phyloP scores from a whole-genome alignment of 2,888 invertebrate species.

The Cepaea hortensis region DNA sequence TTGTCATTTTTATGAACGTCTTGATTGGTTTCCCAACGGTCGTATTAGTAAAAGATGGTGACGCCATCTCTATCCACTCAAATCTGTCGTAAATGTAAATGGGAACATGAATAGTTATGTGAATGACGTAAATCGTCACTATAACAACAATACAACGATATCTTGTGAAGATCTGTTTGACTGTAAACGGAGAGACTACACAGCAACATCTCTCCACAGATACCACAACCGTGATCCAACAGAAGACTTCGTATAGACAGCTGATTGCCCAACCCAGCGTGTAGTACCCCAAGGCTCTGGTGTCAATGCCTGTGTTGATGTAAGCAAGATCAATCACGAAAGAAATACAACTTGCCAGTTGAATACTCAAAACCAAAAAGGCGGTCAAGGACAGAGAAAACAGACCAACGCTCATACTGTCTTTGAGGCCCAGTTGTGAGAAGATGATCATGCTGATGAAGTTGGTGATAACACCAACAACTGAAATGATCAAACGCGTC shows the following conservation, averaged over 20 bases:
- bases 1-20: too few relatives aligned
- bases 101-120: not conserved
- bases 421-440: slow-evolving; percentile 21
- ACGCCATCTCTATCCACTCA: not conserved
- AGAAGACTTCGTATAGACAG: not conserved
- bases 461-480: slow-evolving; percentile 1
- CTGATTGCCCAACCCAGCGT: not conserved
- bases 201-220: slow-evolving; percentile 27
- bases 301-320: not conserved
- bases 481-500: not conserved
- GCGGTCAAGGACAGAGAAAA: slow-evolving; percentile 26
- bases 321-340: not conserved
- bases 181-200: slow-evolving; percentile 20
- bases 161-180: slow-evolving; percentile 29
- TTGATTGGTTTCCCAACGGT: too few relatives aligned
- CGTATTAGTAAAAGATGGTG: too few relatives aligned
- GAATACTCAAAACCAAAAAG: not conserved
- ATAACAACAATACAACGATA: not conserved
- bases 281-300: not conserved
- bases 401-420: slow-evolving; percentile 1
- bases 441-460: slow-evolving; percentile 29
- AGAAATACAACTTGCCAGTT: not conserved
- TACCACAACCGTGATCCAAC: slow-evolving; percentile 4
- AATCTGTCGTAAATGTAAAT: not conserved
- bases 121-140: not conserved